Evolutionary conservation across 2,113 vertebrate species (phyloP), one percentile per base, ranked within the genome.

Genomic region (Pungitius pungitius): DNA sequence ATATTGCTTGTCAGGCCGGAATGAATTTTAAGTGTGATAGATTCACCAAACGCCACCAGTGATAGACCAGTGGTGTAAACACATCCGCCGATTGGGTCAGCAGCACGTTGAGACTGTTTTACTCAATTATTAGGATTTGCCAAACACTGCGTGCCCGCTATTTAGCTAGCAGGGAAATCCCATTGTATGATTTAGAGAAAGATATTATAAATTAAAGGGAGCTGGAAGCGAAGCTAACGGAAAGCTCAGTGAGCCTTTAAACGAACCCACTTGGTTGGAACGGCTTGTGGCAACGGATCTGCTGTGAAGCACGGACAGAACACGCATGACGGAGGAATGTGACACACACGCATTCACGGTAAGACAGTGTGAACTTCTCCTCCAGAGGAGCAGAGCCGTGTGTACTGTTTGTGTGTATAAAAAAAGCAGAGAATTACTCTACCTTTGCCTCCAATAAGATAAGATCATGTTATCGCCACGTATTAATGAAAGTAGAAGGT

Each of bases 11-110:
- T 78, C 77, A 73, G 33, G 47, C 26, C 51, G 15, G 55, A 77
- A 39, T 66, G 37, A 49, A 45, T 40, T 67, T 74, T 80, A 86
- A 85, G 54, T 67, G 69, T 77, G 80, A 88, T 77, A 42, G 67
- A 83, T 88, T 79, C 70, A 37, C 49, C 18, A n/a, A 56, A 15
- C 26, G 37, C 24, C 37, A 10, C 39, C 5, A 40, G 26, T 56
- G 56, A 68, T 27, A 8, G 33, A 69, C 40, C 54, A 63, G 20
- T 61, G 59, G 10, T 47, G 56, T 30, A 68, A 85, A 71, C 66
- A 68, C 27, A 54, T 54, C 66, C 42, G n/a, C 47, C 39, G 15
- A 22, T 24, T 3, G 22, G 9, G 61, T 77, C 64, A 56, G 14
- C 47, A 24, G 20, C 20, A 13, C 6, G 37, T 33, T 40, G 8